Conservation (phyloP, 2,888 invertebrate species). For the Blera fallax region DNA sequence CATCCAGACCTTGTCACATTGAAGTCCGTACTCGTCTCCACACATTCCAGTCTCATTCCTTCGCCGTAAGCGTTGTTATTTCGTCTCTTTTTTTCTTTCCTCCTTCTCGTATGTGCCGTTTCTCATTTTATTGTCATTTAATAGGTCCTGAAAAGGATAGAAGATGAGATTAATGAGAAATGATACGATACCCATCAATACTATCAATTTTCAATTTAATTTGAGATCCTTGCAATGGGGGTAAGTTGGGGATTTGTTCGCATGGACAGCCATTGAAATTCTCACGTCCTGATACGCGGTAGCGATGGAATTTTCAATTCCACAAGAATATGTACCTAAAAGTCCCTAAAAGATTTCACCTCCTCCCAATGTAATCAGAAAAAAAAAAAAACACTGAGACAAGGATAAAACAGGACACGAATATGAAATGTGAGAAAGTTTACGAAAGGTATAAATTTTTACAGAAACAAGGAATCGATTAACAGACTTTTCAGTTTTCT, state of each 20-base stretch:
- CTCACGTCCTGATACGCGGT: background rate
- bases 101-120: background rate
- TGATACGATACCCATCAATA: constrained; percentile 71
- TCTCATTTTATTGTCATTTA: constrained; percentile 60
- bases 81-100: background rate
- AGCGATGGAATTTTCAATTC: constrained; percentile 51
- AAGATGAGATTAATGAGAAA: constrained; percentile 73
- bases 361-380: background rate
- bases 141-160: constrained; percentile 57
- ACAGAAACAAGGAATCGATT: constrained; percentile 54
- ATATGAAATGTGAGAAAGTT: constrained; percentile 14
- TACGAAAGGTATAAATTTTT: constrained; percentile 9
- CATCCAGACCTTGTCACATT: constrained; percentile 58
- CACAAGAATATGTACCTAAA: background rate
- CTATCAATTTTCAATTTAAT: constrained; percentile 73
- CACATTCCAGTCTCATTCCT: background rate
- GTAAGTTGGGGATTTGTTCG: constrained; percentile 26
- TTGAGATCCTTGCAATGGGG: constrained; percentile 37
- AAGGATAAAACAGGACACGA: background rate
- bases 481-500: constrained; percentile 11
- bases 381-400: background rate
- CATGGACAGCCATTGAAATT: constrained; percentile 35
- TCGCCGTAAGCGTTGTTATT: background rate
- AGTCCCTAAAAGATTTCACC: background rate
- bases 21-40: background rate